Evolutionary conservation across 53 echinoderm and acorn worm genomes (phyloP), one percentile per base, ranked within the genome.

Genomic region (Mesocentrotus franciscanus): DNA sequence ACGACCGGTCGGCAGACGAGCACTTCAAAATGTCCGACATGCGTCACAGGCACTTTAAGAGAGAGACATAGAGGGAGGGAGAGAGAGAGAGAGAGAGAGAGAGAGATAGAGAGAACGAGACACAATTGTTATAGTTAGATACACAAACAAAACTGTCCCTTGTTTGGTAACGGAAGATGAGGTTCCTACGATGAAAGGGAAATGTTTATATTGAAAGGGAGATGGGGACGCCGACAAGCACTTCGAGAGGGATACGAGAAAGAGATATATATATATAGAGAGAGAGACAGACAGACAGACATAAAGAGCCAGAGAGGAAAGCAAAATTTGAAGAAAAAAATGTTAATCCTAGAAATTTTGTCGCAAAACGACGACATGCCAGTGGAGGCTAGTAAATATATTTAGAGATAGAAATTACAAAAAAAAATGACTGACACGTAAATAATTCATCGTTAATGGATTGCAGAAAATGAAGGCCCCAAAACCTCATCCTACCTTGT

Each of bases 91-190:
- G 64, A 15, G 20, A 64, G 64, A 18, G 30, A 27, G 8, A 72
- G 15, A 36, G 22, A 20, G 42, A 42, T 3, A 81, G 33, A 78
- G 78, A 14, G 81, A 20, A 5, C 32, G 74, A 74, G 74, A 74
- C 74, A 74, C 32, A 74, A 74, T 30, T 74, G 74, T 74, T 74
- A 74, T 74, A 3, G 74, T 74, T 74, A 74, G 13, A 74, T 74
- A 74, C 74, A 74, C 74, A 74, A 74, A 74, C 74, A 74, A 30
- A 74, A 74, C 30, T 74, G 74, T 74, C 1, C 74, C 32, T 74
- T 74, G 74, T 74, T 74, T 74, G 74, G 74, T 74, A 74, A 74
- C 74, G 74, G 74, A 74, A 27, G 74, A 74, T 74, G 74, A 74
- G 74, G 32, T 30, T 29, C 74, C 12, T 74, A 14, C 74, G 74